Conservation (phyloP, 2,888 invertebrate genomes). For the Conchocele bisecta region DNA sequence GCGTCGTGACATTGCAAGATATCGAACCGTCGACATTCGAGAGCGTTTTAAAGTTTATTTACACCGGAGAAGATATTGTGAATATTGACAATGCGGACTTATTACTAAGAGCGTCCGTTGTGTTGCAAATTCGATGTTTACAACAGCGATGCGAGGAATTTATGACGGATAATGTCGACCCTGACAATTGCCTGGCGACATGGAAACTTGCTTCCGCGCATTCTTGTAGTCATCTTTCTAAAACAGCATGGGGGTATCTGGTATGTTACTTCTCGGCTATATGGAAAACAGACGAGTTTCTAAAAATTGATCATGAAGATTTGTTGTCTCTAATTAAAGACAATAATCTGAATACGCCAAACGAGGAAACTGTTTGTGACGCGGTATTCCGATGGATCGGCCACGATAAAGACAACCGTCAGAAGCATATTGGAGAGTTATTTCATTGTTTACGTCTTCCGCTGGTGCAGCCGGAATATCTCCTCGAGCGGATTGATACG, state of each 20-base stretch:
- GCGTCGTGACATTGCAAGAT: constrained; percentile 66
- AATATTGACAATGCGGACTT: constrained; percentile 89
- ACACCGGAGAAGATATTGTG: constrained; percentile 90
- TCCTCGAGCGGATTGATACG: constrained; percentile 49
- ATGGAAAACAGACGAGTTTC: constrained; percentile 69
- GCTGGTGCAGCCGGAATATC: constrained; percentile 65
- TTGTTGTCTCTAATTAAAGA: constrained; percentile 89
- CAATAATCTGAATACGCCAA: constrained; percentile 93
- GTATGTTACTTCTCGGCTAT: constrained; percentile 83
- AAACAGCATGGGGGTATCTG: constrained; percentile 88
- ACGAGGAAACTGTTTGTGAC: constrained; percentile 91
- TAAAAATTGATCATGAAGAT: constrained; percentile 88
- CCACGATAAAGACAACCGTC: constrained; percentile 84
- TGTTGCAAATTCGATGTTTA: constrained; percentile 91
- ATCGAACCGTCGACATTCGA: constrained; percentile 89
- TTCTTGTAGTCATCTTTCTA: constrained; percentile 88
- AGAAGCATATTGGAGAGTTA: constrained; percentile 77
- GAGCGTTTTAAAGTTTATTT: constrained; percentile 91
- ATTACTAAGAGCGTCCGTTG: constrained; percentile 90
- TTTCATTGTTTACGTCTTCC: constrained; percentile 66
- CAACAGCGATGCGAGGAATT: constrained; percentile 91
- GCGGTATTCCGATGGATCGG: constrained; percentile 88
- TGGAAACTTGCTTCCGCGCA: constrained; percentile 91
- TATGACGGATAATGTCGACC: constrained; percentile 87
- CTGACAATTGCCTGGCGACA: constrained; percentile 92